Conservation (phyloP, 2,888 invertebrate species). For the Poecilus cupreus region DNA sequence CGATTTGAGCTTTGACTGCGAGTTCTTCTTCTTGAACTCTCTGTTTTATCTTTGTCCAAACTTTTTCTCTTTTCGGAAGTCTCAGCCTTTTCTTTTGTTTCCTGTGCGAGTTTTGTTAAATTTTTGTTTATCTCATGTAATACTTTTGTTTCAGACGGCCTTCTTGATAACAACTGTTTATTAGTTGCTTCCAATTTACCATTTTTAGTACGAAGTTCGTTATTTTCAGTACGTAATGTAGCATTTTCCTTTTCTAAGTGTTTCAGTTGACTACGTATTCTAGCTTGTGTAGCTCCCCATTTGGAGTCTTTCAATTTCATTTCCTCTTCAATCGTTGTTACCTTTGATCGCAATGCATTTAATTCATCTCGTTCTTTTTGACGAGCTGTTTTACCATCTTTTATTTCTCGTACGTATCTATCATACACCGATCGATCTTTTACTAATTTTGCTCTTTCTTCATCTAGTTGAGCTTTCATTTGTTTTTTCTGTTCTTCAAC, state of each 20-base stretch:
- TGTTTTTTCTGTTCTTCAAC: slow-evolving; percentile 80
- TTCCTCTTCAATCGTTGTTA: slow-evolving; percentile 80
- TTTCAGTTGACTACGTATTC: slow-evolving; percentile 84
- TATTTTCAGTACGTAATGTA: slow-evolving; percentile 79
- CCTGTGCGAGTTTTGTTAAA: slow-evolving; percentile 72
- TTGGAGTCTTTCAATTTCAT: slow-evolving; percentile 83
- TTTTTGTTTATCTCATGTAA: slow-evolving; percentile 85
- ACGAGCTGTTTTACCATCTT: slow-evolving; percentile 46
- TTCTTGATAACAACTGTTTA: slow-evolving; percentile 74
- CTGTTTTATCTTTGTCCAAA: not conserved
- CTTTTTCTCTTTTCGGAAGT: slow-evolving; percentile 52
- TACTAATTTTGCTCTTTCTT: slow-evolving; percentile 77
- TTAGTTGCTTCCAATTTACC: slow-evolving; percentile 76
- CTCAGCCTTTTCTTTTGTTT: slow-evolving; percentile 64
- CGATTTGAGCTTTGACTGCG: slow-evolving; percentile 46
- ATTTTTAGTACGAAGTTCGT: slow-evolving; percentile 81
- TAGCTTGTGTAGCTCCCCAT: slow-evolving; percentile 82
- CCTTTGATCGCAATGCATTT: slow-evolving; percentile 78
- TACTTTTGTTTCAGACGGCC: slow-evolving; percentile 81
- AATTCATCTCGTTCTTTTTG: slow-evolving; percentile 84
- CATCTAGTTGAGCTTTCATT: slow-evolving; percentile 78
- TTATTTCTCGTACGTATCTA: slow-evolving; percentile 61
- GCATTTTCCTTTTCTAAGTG: slow-evolving; percentile 82
- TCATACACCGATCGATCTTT: slow-evolving; percentile 76
- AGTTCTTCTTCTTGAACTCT: not conserved